Base-by-base conservation (phyloP, 2,888 invertebrate genomes). In the Bellardia bayeri region DNA sequence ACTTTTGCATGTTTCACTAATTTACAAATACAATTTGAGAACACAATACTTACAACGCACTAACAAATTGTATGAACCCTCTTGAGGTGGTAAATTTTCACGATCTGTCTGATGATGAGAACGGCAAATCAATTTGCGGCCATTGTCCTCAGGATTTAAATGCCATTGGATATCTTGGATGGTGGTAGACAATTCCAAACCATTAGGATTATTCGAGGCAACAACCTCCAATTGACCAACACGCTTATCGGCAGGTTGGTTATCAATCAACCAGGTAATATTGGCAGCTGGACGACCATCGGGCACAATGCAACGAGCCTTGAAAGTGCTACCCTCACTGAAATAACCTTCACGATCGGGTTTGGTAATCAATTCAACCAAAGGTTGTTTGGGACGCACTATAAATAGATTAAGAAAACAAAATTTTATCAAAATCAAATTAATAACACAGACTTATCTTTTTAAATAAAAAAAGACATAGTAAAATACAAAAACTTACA, bases 271-370 rank as follows among this genome's bases (percentile, higher is more conserved):
- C 95, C 97, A 96, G n/a, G 95, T 95, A 89, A 97, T 95, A 90
- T 96, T 97, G 0, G 97, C 97, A 0, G 96, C 95, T 0, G 97
- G 97, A 90, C 97, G 94, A 5, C 97, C 97, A 86, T 95, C 95
- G 72, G 95, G 94, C 0, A 96, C 96, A 56, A 95, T 93, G 92
- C 97, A 97, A 85, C 95, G 95, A 0, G 96, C 96, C 89, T 94
- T 93, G 90, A 97, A 94, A 16, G 93, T 93, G 23, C 96, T 96
- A 3, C 95, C 96, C 74, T 96, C 95, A 89, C 88, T 69, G 76
- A 91, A 93, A 85, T 90, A 90, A 14, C 91, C 93, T 64, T 93
- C 94, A 82, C 91, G 90, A 82, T 91, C 91, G 33, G 91, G 86
- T 14, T 90, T 90, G 3, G 91, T 86, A 11, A 91, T 81, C 71